phyloP scores from a whole-genome alignment of 2,113 vertebrate species.

The Henicopernis longicauda region DNA sequence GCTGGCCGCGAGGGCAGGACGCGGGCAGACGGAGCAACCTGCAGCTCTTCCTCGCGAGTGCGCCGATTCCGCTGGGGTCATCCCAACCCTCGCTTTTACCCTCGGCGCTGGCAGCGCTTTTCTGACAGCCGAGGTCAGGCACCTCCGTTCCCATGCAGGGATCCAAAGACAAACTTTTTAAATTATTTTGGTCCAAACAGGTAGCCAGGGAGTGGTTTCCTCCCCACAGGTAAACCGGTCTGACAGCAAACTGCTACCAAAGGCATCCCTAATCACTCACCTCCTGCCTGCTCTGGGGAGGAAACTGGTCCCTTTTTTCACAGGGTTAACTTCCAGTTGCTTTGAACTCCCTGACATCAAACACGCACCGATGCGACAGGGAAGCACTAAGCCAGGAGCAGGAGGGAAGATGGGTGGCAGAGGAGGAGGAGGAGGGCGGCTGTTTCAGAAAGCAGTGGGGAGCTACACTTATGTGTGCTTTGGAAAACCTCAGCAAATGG shows the following conservation, averaged over 20 bases:
- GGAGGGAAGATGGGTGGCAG: neutral
- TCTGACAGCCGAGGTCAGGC: neutral
- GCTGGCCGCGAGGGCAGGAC: neutral
- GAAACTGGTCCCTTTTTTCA: neutral
- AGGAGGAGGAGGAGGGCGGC: neutral
- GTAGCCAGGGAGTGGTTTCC: neutral
- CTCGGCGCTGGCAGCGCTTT: neutral
- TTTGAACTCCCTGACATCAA: neutral
- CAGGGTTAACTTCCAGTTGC: neutral
- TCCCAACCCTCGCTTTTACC: neutral
- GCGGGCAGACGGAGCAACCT: fast-evolving
- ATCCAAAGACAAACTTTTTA: neutral
- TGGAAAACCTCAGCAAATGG: neutral
- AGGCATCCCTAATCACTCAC: neutral
- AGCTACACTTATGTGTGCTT: neutral
- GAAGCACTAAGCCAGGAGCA: neutral
- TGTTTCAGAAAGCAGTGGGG: neutral
- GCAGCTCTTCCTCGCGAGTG: neutral
- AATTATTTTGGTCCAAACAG: neutral
- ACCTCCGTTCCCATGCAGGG: neutral
- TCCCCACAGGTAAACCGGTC: neutral
- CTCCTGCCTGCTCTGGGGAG: neutral
- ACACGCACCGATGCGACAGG: neutral
- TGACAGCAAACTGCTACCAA: neutral
- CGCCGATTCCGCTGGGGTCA: neutral